These are phyloP conservation scores for Acronicta alni DNA, from an alignment of 2,888 invertebrate species.

Conservation along the genomic window DNA sequence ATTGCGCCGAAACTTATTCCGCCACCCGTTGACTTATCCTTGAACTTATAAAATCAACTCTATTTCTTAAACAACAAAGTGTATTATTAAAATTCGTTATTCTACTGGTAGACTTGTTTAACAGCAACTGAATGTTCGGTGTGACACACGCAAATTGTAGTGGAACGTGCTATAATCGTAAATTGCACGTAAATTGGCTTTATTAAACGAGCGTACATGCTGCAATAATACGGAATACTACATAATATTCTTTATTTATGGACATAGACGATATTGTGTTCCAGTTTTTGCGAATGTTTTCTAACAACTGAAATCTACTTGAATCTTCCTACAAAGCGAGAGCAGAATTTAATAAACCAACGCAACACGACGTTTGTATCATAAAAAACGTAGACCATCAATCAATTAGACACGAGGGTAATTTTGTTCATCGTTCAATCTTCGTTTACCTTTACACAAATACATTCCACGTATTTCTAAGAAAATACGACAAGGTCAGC, in stretches of 20 bases:
- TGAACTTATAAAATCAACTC: slow-evolving; percentile 43
- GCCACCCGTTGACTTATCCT: slow-evolving; percentile 29
- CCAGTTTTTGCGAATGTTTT: background rate
- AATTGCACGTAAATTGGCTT: slow-evolving; percentile 71
- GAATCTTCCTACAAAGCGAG: background rate
- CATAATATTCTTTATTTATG: slow-evolving; percentile 29
- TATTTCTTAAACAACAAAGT: slow-evolving; percentile 40
- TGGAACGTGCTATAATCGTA: slow-evolving; percentile 69
- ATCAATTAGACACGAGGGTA: slow-evolving; percentile 34
- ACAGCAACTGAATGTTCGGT: slow-evolving; percentile 58
- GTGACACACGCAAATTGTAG: slow-evolving; percentile 73
- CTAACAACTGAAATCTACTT: background rate
- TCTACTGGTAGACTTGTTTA: slow-evolving; percentile 57
- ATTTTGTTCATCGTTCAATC: slow-evolving; percentile 30
- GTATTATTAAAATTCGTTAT: slow-evolving; percentile 23
- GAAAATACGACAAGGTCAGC: too few species aligned
- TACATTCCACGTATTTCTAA: background rate
- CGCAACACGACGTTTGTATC: background rate
- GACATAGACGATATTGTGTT: slow-evolving; percentile 11
- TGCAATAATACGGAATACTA: slow-evolving; percentile 58
- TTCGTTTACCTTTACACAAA: slow-evolving; percentile 21
- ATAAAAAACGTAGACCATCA: slow-evolving; percentile 23
- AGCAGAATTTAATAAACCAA: slow-evolving; percentile 1
- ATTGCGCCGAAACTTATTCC: slow-evolving; percentile 60
- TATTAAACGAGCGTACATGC: slow-evolving; percentile 63